These are phyloP conservation scores for Digitonthophagus gazella DNA, from an alignment of 2,888 invertebrate genomes.

Conservation along the genomic window DNA sequence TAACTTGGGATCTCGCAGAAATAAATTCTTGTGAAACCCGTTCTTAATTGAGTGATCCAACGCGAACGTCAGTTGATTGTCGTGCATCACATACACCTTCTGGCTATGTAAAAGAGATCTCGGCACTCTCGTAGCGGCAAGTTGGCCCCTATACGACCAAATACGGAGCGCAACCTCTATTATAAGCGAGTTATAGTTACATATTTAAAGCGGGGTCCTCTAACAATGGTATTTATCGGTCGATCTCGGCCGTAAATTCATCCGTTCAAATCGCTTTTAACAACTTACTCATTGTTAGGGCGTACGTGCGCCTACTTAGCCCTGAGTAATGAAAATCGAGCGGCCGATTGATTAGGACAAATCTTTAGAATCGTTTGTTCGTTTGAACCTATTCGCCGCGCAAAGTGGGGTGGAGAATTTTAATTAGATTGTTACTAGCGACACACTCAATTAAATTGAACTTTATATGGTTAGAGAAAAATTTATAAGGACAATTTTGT, in stretches of 20 bases:
- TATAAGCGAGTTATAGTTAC: slow-evolving; percentile 21
- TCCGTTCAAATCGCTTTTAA: slow-evolving; percentile 19
- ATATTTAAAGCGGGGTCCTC: slow-evolving; percentile 6
- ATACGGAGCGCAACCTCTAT: slow-evolving; percentile 17
- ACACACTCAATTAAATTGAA: too few species aligned
- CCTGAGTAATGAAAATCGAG: slow-evolving; percentile 16
- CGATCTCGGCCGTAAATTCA: slow-evolving; percentile 14
- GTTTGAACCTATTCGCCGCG: background rate
- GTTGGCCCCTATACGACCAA: slow-evolving; percentile 9
- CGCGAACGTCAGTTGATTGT: background rate
- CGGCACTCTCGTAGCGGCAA: background rate
- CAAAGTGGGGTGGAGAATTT: slow-evolving; percentile 4
- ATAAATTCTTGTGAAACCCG: background rate
- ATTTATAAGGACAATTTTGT: too few species aligned
- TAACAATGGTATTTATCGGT: slow-evolving; percentile 18
- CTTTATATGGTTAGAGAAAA: too few species aligned
- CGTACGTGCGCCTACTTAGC: background rate
- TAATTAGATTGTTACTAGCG: slow-evolving; percentile 15
- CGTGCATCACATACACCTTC: background rate
- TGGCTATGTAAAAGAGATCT: slow-evolving; percentile 6
- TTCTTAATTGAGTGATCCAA: background rate
- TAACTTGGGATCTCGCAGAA: too few species aligned
- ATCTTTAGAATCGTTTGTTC: background rate
- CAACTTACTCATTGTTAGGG: slow-evolving; percentile 21
- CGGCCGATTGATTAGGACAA: slow-evolving; percentile 14